Evolutionary conservation across 2,113 vertebrate species (phyloP).

Genomic region (Donacobius atricapilla): DNA sequence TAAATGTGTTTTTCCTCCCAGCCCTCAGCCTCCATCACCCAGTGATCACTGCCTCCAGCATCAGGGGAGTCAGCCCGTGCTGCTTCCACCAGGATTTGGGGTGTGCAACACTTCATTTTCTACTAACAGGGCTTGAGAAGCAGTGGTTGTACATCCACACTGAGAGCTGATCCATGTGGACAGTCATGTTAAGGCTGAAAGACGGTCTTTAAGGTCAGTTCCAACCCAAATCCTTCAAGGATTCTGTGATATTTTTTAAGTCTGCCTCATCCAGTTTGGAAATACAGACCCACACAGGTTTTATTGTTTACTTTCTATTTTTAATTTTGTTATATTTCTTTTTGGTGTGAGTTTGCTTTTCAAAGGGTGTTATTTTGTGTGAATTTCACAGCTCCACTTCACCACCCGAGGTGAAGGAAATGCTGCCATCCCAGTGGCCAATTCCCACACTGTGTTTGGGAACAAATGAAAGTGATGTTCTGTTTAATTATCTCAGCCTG

Average conservation of each 20-base stretch:
- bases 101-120: background rate
- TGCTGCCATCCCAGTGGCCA: background rate
- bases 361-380: background rate
- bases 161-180: background rate
- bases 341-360: background rate
- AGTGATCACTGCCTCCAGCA: background rate
- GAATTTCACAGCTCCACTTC: background rate
- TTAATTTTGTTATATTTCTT: background rate
- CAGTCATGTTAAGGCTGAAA: background rate
- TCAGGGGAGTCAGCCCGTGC: fast-evolving
- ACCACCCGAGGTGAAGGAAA: background rate
- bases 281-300: background rate
- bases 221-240: background rate
- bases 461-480: background rate
- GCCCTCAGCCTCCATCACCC: background rate
- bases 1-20: background rate
- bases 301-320: background rate
- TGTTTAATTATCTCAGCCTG: background rate
- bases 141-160: background rate
- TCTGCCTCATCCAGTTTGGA: background rate
- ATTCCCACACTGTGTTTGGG: background rate
- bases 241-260: background rate
- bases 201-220: background rate
- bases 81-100: background rate
- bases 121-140: background rate